phyloP scores from a whole-genome alignment of 53 echinoderm and acorn worm genomes.

The Crossaster papposus region DNA sequence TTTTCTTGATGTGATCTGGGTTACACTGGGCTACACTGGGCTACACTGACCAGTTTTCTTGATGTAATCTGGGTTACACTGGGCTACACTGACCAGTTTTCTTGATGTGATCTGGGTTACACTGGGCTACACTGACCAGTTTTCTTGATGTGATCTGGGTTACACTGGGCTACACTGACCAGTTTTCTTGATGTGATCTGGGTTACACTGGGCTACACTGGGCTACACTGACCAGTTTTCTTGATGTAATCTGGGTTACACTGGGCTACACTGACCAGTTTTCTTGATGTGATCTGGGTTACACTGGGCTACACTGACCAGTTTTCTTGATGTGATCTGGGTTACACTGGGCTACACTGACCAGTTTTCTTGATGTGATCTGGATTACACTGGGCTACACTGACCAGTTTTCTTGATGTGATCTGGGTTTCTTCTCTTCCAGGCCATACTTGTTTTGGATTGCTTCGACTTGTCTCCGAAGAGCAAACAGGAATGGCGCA shows the following conservation, averaged over 20 bases:
- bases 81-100: slow-evolving; percentile 78
- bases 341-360: slow-evolving; percentile 53
- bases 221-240: slow-evolving; percentile 82
- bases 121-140: slow-evolving; percentile 70
- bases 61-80: slow-evolving; percentile 74
- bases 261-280: slow-evolving; percentile 74
- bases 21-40: neutral
- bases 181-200: slow-evolving; percentile 90
- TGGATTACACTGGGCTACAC: neutral
- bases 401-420: slow-evolving; percentile 93
- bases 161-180: slow-evolving; percentile 61
- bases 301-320: slow-evolving; percentile 63
- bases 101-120: slow-evolving; percentile 84
- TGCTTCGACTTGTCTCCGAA: slow-evolving; percentile 68
- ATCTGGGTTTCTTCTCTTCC: slow-evolving; percentile 83
- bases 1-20: slow-evolving; percentile 92
- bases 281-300: slow-evolving; percentile 88
- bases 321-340: slow-evolving; percentile 90
- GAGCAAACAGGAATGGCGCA: slow-evolving; percentile 77
- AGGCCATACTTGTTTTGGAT: slow-evolving; percentile 77
- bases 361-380: slow-evolving; percentile 95
- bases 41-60: slow-evolving; percentile 86
- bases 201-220: slow-evolving; percentile 49
- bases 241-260: slow-evolving; percentile 79
- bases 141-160: slow-evolving; percentile 89